Base-by-base conservation (phyloP, 2,888 invertebrate genomes). In the Agrotis exclamationis region DNA sequence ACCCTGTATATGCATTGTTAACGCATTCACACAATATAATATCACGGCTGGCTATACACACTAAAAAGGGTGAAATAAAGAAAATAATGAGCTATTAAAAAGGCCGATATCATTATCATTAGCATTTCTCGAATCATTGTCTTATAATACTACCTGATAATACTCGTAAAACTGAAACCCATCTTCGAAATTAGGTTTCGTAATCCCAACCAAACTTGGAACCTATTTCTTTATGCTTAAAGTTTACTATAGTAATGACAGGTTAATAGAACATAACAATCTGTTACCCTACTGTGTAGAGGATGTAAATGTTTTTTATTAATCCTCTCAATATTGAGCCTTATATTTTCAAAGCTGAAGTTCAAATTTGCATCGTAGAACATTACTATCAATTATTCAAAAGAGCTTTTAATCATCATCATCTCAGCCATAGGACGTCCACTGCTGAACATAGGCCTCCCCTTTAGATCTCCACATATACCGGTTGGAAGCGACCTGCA, bases 91-190 rank as follows among this genome's bases (percentile, higher is more conserved):
- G 33, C 9, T 33, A 33, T 33, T 33, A 33, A 33, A 33, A 33
- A 33, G 9, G 33, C 33, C 33, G 33, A 33, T 33, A 33, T 33
- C 1, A 1, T 28, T 24, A 57, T 63, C n/a, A 28, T 50, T 18
- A 68, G 18, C 3, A 28, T 56, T 50, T 24, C 16, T 64, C 50
- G 57, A 62, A 74, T 80, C 22, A 67, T 53, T 69, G 64, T n/a
- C 18, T 44, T 18, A 44, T 56, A 57, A 66, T 18, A 28, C n/a
- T 22, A 22, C 22, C 45, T 47, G 50, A 80, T 76, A 69, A 80
- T 63, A 44, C 51, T 59, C 72, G 22, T 80, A 70, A 80, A 80
- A 68, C 63, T 1, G 14, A 63, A 44, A 48, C 24, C 63, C 33
- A 63, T 70, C 65, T 57, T 54, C 14, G 13, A 71, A 69, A 78